phyloP scores from a whole-genome alignment of 2,888 invertebrate genomes.

The Limenitis camilla region DNA sequence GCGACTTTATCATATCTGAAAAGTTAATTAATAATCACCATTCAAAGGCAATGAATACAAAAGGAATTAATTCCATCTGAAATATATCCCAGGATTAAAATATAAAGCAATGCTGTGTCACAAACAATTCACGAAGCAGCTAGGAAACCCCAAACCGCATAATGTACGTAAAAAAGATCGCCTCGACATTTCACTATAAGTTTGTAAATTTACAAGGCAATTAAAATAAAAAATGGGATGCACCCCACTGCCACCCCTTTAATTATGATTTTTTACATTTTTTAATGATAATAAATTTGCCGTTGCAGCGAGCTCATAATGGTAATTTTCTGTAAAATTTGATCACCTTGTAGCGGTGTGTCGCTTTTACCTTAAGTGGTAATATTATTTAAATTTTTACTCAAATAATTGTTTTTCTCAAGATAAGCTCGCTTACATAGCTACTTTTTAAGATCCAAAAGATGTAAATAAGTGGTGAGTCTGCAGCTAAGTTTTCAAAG shows the following conservation, averaged over 20 bases:
- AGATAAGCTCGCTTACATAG: too few relatives aligned
- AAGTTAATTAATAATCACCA: slow-evolving; percentile 1
- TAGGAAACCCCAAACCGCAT: slow-evolving; percentile 27
- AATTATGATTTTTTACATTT: slow-evolving; percentile 71
- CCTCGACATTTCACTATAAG: slow-evolving; percentile 58
- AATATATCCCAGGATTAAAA: slow-evolving; percentile 3
- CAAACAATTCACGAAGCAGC: background rate
- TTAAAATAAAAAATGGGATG: slow-evolving; percentile 71
- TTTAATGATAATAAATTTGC: slow-evolving; percentile 70
- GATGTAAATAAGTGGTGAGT: too few relatives aligned
- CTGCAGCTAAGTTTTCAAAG: background rate
- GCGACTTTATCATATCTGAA: background rate
- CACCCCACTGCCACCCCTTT: slow-evolving; percentile 63
- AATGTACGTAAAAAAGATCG: slow-evolving; percentile 40
- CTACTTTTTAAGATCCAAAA: too few relatives aligned
- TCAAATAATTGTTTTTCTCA: too few relatives aligned
- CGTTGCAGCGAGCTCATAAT: slow-evolving; percentile 40
- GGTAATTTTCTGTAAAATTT: slow-evolving; percentile 34
- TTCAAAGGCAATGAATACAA: slow-evolving; percentile 5
- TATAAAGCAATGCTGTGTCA: background rate
- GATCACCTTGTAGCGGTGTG: slow-evolving; percentile 26
- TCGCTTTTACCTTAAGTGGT: background rate
- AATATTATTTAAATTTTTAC: background rate
- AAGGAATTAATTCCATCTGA: slow-evolving; percentile 4
- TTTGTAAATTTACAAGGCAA: slow-evolving; percentile 71